Evolutionary conservation across 2,113 vertebrate genomes (phyloP).

Genomic region (Ceyx melanurus): DNA sequence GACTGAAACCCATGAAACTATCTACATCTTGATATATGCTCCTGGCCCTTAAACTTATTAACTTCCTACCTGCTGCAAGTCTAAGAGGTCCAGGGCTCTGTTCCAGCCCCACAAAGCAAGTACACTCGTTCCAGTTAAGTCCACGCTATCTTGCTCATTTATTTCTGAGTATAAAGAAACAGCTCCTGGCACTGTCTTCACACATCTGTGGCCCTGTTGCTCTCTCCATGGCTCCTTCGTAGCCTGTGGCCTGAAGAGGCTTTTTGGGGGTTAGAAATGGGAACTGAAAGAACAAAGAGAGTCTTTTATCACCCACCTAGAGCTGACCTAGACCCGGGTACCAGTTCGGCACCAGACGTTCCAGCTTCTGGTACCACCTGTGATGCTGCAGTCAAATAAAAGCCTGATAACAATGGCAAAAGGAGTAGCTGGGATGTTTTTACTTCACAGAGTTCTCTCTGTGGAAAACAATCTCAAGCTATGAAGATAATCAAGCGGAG

Average conservation of each 20-base stretch:
- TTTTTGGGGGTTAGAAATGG: not conserved
- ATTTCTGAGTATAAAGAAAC: not conserved
- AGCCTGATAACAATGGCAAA: not conserved
- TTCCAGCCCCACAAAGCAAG: not conserved
- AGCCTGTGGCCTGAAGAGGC: not conserved
- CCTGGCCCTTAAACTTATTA: not conserved
- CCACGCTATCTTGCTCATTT: not conserved
- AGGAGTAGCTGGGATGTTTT: not conserved
- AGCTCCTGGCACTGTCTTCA: not conserved
- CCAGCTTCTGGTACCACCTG: not conserved
- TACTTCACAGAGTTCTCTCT: not conserved
- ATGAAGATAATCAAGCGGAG: not conserved
- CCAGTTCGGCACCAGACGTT: not conserved
- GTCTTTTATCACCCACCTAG: not conserved
- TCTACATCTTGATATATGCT: not conserved
- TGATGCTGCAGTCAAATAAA: not conserved
- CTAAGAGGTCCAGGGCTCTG: not conserved
- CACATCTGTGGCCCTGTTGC: not conserved
- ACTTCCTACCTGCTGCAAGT: not conserved
- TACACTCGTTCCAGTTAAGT: not conserved
- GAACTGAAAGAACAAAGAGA: not conserved
- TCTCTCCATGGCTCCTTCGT: not conserved
- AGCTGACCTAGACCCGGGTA: not conserved
- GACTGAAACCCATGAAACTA: not conserved
- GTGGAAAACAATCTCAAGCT: conserved; percentile 8